Evolutionary conservation across 2,113 vertebrate species (phyloP).

Genomic region (Manacus vitellinus): DNA sequence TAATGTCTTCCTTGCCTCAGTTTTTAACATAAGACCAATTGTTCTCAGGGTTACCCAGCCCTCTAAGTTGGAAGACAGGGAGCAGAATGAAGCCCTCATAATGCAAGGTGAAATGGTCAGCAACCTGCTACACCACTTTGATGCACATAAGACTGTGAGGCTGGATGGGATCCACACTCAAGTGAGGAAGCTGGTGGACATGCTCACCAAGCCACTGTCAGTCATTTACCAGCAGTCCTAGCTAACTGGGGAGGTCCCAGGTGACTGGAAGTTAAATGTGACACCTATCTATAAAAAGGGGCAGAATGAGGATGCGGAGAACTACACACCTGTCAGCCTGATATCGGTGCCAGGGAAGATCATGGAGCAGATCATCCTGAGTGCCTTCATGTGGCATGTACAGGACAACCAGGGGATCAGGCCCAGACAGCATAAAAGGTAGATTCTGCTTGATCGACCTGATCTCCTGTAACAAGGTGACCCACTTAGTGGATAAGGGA

Average conservation of each 20-base stretch:
- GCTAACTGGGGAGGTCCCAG: not conserved
- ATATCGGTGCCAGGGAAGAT: not conserved
- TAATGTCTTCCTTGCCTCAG: not conserved
- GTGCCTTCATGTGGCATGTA: not conserved
- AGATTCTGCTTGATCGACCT: not conserved
- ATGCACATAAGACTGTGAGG: not conserved
- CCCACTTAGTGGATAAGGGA: not conserved
- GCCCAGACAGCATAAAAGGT: not conserved
- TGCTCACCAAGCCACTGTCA: not conserved
- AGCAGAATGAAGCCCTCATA: not conserved
- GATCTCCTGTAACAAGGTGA: not conserved
- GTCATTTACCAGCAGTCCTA: not conserved
- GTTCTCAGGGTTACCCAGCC: not conserved
- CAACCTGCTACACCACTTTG: not conserved
- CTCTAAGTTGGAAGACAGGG: not conserved
- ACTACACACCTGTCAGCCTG: not conserved
- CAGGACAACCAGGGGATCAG: not conserved
- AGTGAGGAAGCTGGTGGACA: not conserved
- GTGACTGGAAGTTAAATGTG: not conserved
- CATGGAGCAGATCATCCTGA: not conserved
- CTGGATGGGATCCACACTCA: not conserved
- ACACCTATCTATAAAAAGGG: not conserved
- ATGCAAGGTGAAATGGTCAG: not conserved
- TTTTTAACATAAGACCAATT: not conserved
- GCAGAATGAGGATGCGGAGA: not conserved